Conservation (phyloP, 2,888 invertebrate species). For the Cheilosia vernalis region DNA sequence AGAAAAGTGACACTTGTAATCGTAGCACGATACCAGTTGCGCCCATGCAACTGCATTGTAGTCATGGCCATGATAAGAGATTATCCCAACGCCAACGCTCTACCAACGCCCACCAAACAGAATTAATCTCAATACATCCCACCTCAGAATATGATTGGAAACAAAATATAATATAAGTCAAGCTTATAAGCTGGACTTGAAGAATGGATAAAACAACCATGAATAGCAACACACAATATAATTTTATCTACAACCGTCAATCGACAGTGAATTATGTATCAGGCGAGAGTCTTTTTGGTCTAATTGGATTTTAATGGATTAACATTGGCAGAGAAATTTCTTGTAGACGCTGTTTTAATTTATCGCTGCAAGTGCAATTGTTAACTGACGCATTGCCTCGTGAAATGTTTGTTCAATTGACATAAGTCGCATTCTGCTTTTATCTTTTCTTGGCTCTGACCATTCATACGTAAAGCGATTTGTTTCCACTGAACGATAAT, state of each 20-base stretch:
- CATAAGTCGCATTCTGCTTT: background rate
- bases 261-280: constrained; percentile 55
- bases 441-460: background rate
- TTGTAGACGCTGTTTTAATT: constrained; percentile 24
- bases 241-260: constrained; percentile 5
- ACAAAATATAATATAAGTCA: background rate
- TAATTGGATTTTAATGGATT: constrained; percentile 62
- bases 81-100: too few species aligned
- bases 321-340: constrained; percentile 41
- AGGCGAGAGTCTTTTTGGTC: constrained; percentile 8
- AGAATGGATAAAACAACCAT: background rate
- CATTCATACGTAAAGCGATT: background rate
- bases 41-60: too few species aligned
- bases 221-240: constrained; percentile 6
- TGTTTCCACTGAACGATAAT: background rate
- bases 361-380: constrained; percentile 25
- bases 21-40: too few species aligned
- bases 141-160: too few species aligned
- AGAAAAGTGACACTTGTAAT: too few species aligned
- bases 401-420: constrained; percentile 40
- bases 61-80: too few species aligned
- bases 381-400: constrained; percentile 28
- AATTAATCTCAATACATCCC: too few species aligned
- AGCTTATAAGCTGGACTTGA: background rate
- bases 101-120: too few species aligned